Base-by-base conservation (phyloP, 2,797 vertebrate genomes). In the Melanotaenia trifasciata region DNA sequence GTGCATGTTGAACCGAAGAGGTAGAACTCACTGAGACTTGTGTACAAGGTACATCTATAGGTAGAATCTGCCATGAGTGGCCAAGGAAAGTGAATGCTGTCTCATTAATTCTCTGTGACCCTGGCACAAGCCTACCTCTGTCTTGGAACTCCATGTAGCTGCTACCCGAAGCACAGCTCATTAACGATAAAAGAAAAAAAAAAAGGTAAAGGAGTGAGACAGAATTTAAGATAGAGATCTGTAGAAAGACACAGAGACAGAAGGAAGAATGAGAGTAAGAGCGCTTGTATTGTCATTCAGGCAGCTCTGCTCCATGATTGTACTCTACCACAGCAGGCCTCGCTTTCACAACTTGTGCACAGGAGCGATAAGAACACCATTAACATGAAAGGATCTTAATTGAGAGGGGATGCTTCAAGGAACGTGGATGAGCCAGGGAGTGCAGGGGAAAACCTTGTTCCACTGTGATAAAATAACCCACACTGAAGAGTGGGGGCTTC, bases 311-410 rank as follows among this genome's bases (percentile, higher is more conserved):
- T 89, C 72, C 72, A 51, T 64, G 84, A 79, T 74, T 79, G 78
- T 81, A 80, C 86, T 84, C 78, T n/a, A 74, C 80, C 76, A 64
- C 58, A 86, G 83, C 60, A 79, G 91, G 84, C 88, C 90, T 88
- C 81, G 73, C 81, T 89, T 90, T 86, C 87, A 85, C 77, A 88
- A 84, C 82, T 89, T 54, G 61, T 87, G 87, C 90, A 81, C 87
- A 64, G 83, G 70, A 81, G 87, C 35, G 87, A 92, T 90, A 94
- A 93, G 88, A 90, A 90, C 87, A 82, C 88, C 92, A 94, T 94
- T 91, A 92, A 93, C 91, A 90, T 92, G 87, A 91, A 91, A 91
- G 83, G 74, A 90, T 94, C 90, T 91, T 94, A 94, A 94, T 94
- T 91, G 92, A 94, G 92, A 90, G 78, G 89, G 90, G 90, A 90